phyloP scores from a whole-genome alignment of 1,140 invertebrate species.

The Nasonia longicornis region DNA sequence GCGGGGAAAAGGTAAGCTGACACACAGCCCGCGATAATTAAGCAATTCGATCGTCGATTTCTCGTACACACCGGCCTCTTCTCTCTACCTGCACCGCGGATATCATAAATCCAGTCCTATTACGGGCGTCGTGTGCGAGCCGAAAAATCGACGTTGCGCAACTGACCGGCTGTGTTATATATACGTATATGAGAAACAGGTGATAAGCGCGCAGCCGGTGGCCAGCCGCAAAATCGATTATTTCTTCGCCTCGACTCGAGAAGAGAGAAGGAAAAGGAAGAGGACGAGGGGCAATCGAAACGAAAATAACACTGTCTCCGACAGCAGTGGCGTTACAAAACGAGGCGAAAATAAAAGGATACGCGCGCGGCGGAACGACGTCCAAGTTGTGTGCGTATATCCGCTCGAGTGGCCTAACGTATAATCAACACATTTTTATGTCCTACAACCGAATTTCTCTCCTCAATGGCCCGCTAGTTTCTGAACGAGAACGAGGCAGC shows the following conservation, averaged over 20 bases:
- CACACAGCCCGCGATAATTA: slow-evolving; percentile 30
- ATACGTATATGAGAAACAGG: slow-evolving; percentile 14
- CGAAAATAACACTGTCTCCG: slow-evolving; percentile 17
- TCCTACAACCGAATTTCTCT: slow-evolving; percentile 65
- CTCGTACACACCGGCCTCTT: neutral
- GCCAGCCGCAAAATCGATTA: slow-evolving; percentile 40
- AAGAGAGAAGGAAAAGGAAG: neutral
- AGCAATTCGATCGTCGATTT: slow-evolving; percentile 39
- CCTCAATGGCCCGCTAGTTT: slow-evolving; percentile 61
- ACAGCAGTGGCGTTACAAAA: slow-evolving; percentile 33
- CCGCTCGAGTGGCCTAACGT: slow-evolving; percentile 56
- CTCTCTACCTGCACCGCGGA: slow-evolving; percentile 20
- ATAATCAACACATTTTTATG: slow-evolving; percentile 71
- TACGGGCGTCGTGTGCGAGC: slow-evolving; percentile 32
- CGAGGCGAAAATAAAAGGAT: slow-evolving; percentile 37
- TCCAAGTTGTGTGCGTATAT: slow-evolving; percentile 26
- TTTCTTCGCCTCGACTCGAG: slow-evolving; percentile 29
- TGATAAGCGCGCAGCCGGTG: slow-evolving; percentile 39
- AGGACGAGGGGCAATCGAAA: neutral
- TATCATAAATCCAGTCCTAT: slow-evolving; percentile 40
- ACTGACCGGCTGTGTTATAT: neutral
- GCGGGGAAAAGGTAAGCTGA: slow-evolving; percentile 1
- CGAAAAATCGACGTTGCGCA: slow-evolving; percentile 30
- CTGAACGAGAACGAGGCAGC: slow-evolving; percentile 12
- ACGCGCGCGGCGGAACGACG: slow-evolving; percentile 24